phyloP scores from a whole-genome alignment of 2,888 invertebrate species.

The Pimpla rufipes region DNA sequence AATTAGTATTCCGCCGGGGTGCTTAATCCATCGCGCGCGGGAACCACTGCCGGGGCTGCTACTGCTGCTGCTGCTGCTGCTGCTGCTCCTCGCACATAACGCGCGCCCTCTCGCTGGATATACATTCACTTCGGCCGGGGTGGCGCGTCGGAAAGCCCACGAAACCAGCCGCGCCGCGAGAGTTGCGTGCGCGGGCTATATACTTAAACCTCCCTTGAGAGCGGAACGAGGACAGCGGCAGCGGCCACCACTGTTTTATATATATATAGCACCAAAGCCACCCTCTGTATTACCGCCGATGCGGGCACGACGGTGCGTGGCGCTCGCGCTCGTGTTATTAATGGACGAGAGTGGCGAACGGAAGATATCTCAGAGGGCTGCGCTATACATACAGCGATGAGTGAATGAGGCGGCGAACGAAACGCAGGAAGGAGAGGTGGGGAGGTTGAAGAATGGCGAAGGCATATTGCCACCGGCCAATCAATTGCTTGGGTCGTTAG shows the following conservation, averaged over 20 bases:
- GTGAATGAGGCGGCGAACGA: constrained; percentile 3
- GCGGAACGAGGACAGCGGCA: neutral
- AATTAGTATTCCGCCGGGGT: constrained; percentile 75
- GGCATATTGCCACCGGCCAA: no score
- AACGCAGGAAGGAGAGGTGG: neutral
- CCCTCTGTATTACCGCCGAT: constrained; percentile 13
- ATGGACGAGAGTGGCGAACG: neutral
- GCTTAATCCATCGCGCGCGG: constrained; percentile 48
- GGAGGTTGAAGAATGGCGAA: no score
- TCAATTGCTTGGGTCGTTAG: no score
- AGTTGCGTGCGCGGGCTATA: constrained; percentile 49
- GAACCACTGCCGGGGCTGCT: neutral
- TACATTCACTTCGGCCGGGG: neutral
- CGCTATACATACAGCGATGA: constrained; percentile 4
- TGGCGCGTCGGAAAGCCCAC: constrained; percentile 1
- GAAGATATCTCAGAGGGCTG: constrained; percentile 9
- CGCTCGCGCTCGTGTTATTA: constrained; percentile 7
- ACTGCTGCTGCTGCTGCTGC: neutral
- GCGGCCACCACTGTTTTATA: neutral
- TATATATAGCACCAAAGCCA: constrained; percentile 9
- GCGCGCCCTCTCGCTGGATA: neutral
- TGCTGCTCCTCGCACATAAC: neutral
- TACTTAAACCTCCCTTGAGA: neutral
- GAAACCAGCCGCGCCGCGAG: constrained; percentile 51
- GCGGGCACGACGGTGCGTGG: neutral